Base-by-base conservation (phyloP, 2,113 vertebrate species). In the Apistogramma diplotaenia region DNA sequence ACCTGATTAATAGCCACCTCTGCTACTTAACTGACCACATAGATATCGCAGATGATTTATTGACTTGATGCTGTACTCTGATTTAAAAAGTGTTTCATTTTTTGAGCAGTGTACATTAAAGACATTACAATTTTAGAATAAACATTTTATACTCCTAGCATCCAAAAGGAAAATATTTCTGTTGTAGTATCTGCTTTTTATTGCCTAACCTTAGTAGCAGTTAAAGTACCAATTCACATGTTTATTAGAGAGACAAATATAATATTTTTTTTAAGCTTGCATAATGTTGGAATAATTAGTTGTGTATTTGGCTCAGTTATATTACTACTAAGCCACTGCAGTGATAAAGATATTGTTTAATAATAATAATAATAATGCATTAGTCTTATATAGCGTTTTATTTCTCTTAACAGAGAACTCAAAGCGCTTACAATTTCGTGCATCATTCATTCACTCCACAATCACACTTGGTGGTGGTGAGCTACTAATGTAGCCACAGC, bases 91-190 rank as follows among this genome's bases (percentile, higher is more conserved):
- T 35, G 8, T 35, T 35, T 8, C 2, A 8, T 35, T 8, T 8
- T 35, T 35, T 8, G 8, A 35, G 33, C 33, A 35, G 33, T 35
- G 8, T 8, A 35, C 7, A 8, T 35, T 35, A 33, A 33, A 8
- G 62, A 87, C 21, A 74, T 55, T 56, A 67, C 67, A 76, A 65
- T 62, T 78, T 72, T 49, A 49, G 46, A 46, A 33, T 58, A n/a
- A n/a, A n/a, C n/a, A n/a, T 19, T 81, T 9, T 58, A 54, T 53
- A 54, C 43, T 35, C 25, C 85, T 62, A 25, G n/a, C 70, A 70
- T 7, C 46, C 51, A 73, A 43, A 21, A 35, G 8, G 31, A 46
- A 53, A 33, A 55, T 84, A 74, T 84, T 77, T 74, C 21, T 57
- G 55, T 27, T 5, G 5, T 23, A 56, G n/a, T 57, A 23, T 13